Evolutionary conservation across 2,888 invertebrate species (phyloP).

Genomic region (Scaptomyza polygonia): DNA sequence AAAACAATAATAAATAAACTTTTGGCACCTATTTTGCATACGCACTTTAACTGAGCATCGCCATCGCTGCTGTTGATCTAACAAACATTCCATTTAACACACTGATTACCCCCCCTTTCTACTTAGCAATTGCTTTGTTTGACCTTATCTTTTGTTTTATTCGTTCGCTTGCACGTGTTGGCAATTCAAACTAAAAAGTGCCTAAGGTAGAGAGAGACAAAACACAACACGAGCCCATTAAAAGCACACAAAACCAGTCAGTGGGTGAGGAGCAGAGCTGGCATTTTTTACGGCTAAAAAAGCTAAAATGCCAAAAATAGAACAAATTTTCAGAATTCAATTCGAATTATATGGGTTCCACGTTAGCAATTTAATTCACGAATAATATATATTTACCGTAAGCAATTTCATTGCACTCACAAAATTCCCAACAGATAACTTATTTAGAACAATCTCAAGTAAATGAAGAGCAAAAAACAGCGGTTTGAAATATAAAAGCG

Average conservation of each 20-base stretch:
- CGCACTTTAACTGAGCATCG: conserved; percentile 48
- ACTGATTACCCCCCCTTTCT: neutral
- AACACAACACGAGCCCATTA: conserved; percentile 68
- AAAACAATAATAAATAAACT: conserved; percentile 1
- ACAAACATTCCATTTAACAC: neutral
- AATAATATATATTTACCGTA: too few relatives aligned
- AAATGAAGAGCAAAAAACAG: too few relatives aligned
- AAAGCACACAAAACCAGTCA: conserved; percentile 38
- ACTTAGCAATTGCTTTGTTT: conserved; percentile 27
- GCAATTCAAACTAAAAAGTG: conserved; percentile 71
- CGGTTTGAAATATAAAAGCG: too few relatives aligned
- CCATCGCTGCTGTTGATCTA: neutral
- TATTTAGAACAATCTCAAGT: too few relatives aligned
- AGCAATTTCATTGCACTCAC: too few relatives aligned
- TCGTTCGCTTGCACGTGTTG: conserved; percentile 62
- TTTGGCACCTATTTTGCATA: conserved; percentile 51
- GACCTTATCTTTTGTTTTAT: conserved; percentile 32
- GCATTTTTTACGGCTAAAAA: too few relatives aligned
- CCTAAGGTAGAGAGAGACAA: conserved; percentile 17
- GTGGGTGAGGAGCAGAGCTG: too few relatives aligned
- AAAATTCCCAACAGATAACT: too few relatives aligned
- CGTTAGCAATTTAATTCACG: too few relatives aligned
- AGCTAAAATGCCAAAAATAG: too few relatives aligned
- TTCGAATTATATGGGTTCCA: too few relatives aligned
- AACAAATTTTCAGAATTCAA: too few relatives aligned